These are phyloP conservation scores for Thalassoma bifasciatum DNA, from an alignment of 2,113 vertebrate genomes.

Conservation along the genomic window DNA sequence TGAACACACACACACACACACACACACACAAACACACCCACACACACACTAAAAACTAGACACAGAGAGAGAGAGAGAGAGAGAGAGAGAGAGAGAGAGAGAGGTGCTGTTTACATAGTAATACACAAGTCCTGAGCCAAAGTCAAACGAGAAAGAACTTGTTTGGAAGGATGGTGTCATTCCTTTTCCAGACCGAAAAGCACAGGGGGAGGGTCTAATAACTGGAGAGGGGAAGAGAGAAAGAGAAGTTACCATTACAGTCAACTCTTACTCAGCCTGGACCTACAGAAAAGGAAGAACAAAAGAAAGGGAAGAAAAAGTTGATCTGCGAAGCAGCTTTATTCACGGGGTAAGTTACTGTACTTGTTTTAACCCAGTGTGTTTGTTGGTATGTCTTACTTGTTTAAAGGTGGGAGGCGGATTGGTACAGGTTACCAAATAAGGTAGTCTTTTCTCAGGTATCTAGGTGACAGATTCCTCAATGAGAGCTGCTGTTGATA, in stretches of 20 bases:
- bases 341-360: constrained; percentile 55
- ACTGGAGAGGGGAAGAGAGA: constrained; percentile 70
- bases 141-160: constrained; percentile 85
- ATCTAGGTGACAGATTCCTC: background rate
- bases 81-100: constrained; percentile 56
- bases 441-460: constrained; percentile 41
- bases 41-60: background rate
- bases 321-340: constrained; percentile 34
- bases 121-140: constrained; percentile 75
- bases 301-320: constrained; percentile 49
- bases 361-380: background rate
- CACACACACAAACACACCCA: background rate
- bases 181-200: constrained; percentile 79
- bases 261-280: constrained; percentile 51
- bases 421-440: constrained; percentile 59
- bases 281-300: constrained; percentile 44
- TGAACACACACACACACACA: constrained; percentile 63
- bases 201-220: constrained; percentile 79
- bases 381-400: background rate
- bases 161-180: constrained; percentile 86
- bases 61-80: constrained; percentile 40
- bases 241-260: constrained; percentile 71
- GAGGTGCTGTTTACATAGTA: constrained; percentile 77
- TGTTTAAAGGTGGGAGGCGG: background rate
- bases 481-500: background rate